Base-by-base conservation (phyloP, 2,797 vertebrate species). In the Enteromius viviparus region DNA sequence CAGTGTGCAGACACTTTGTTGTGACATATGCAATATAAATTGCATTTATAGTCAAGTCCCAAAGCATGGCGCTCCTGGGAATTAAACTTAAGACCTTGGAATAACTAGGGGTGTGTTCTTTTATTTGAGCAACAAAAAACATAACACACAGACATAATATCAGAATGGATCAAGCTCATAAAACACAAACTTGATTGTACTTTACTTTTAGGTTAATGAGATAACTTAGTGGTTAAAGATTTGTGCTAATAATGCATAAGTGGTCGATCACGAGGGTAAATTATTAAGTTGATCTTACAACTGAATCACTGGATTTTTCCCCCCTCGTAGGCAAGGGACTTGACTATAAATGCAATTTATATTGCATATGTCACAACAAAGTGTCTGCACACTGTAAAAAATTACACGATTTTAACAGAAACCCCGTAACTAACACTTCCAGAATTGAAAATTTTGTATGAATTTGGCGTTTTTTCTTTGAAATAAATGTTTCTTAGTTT, bases 251-350 rank as follows among this genome's bases (percentile, higher is more conserved):
- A 34, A 53, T 34, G 11, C 0, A 21, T 12, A 51, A 72, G 26
- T 32, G 47, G 4, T 2, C 10, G 47, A 72, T 72, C 32, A 17
- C 2, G 47, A 10, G 45, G 42, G 26, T 74, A 4, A 74, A 53
- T 51, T 72, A 51, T 72, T 72, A 72, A 51, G 17, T 29, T 72
- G 47, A 72, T 72, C 45, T 66, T 8, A 17, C 29, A 14, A 45
- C 68, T 45, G 37, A 70, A 45, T 45, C 12, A 70, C 68, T 29
- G n/a, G 42, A 9, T 19, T 37, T 37, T 17, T 15, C 0, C 12
- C 21, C 58, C 60, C 26, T 8, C 6, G 26, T 29, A 12, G 14
- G 26, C 26, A 37, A 1, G 12, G 34, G 4, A 37, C 17, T 66
- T 21, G 64, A 34, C 32, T 11, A 10, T 19, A 14, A 15, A 15